Evolutionary conservation across 2,113 vertebrate genomes (phyloP), one percentile per base, ranked within the genome.

Genomic region (Opisthocomus hoazin): DNA sequence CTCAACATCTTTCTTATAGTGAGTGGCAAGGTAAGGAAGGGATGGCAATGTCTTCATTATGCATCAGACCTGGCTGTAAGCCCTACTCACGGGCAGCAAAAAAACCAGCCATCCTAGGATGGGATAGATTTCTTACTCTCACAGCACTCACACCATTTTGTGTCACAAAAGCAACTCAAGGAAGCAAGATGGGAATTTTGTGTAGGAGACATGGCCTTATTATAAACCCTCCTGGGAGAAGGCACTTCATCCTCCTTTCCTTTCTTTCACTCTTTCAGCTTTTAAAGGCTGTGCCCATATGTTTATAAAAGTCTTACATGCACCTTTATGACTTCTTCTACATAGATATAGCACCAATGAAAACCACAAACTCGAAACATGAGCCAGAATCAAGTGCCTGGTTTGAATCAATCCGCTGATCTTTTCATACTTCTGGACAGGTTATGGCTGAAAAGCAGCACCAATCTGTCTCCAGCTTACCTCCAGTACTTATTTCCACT

Each of bases 401-500:
- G 1, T 71, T 87, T 75, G 60, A 94, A 81, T 66, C 32, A 81
- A 34, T 11, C 6, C 37, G 10, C 24, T 41, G 4, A 61, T 36
- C 30, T 76, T 90, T 54, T 39, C 14, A 10, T 37, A 10, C 1
- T 10, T 70, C 34, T 58, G 58, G 24, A 43, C 32, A 66, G 13
- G 24, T 88, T 78, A 60, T 41, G 26, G 32, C 32, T 10, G n/a
- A n/a, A 69, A 26, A 5, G 79, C 20, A 63, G 19, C 34, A 36
- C 5, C 23, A 21, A 1, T 41, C 34, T 36, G 22, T 34, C 22
- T 57, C 24, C 9, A 57, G 21, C 97, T 12, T 97, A 99, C 99
- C 99, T 99, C 99, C 99, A 99, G 87, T 99, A 99, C 2, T 99
- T 98, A 75, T 99, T 98, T 15, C 98, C 99, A 1, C 98, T 97